phyloP scores from a whole-genome alignment of 2,797 vertebrate genomes.

The Enteromius mattozi region DNA sequence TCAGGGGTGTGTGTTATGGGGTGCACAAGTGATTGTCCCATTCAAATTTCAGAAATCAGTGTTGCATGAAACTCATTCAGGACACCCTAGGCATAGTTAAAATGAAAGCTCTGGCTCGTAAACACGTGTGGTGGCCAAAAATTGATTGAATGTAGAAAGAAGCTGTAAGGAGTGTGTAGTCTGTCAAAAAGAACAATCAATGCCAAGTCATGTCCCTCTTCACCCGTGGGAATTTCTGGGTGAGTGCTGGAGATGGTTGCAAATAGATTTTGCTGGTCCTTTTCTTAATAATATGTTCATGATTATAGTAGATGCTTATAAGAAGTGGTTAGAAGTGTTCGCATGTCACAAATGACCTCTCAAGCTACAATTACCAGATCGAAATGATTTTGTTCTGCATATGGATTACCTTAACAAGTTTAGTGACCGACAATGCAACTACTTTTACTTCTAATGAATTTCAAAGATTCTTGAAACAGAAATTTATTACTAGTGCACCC shows the following conservation, averaged over 20 bases:
- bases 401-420: constrained; percentile 47
- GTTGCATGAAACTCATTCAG: constrained; percentile 31
- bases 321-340: constrained; percentile 36
- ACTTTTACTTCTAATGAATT: constrained; percentile 42
- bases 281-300: constrained; percentile 8
- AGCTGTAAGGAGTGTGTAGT: constrained; percentile 35
- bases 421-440: constrained; percentile 40
- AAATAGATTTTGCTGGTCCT: neutral
- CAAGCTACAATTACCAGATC: constrained; percentile 42
- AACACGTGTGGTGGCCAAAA: constrained; percentile 52
- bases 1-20: constrained; percentile 43
- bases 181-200: neutral
- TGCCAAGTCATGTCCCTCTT: constrained; percentile 23
- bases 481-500: constrained; percentile 26
- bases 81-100: constrained; percentile 45
- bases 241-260: neutral
- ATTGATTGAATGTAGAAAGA: constrained; percentile 21
- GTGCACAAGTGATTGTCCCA: constrained; percentile 35
- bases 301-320: constrained; percentile 24
- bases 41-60: constrained; percentile 32
- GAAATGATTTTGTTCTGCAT: constrained; percentile 42
- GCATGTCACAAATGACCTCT: constrained; percentile 5
- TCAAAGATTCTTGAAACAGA: constrained; percentile 27
- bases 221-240: constrained; percentile 28
- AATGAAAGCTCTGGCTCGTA: constrained; percentile 26